Base-by-base conservation (phyloP, 2,797 vertebrate genomes). In the Furcifer pardalis region DNA sequence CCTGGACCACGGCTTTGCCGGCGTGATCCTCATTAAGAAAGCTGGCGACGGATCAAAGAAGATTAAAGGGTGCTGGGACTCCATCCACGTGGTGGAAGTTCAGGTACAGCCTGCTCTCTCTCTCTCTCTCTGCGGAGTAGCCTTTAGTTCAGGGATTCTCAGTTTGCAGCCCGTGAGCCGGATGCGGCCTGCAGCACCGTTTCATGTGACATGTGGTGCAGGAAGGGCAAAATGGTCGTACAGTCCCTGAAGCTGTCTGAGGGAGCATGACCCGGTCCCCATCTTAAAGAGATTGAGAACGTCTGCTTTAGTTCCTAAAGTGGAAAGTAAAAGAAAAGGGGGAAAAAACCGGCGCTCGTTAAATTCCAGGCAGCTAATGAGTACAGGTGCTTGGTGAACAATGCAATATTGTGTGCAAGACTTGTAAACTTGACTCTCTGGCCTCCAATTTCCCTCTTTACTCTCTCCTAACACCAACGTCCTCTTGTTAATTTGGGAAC, bases 31-130 rank as follows among this genome's bases (percentile, higher is more conserved):
- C 92, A 99, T 99, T 92, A 99, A 99, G 95, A 99, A 99, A 94
- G 99, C 98, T 27, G 99, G 99, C 37, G 99, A 99, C 3, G 99
- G 99, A 93, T 99, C 98, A 92, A 99, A 99, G 97, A 99, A 99
- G 96, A 99, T 99, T 94, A 99, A 99, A 91, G 99, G 99, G 85
- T 99, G 99, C 96, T 99, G 99, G 99, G 99, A 99, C 95, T 99
- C 99, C 91, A 99, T 99, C 96, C 99, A 99, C n/a, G 99, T 99
- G 96, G 98, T 99, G 93, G 98, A 99, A 95, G 99, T 99, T 95
- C 99, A 99, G 98, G 98, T 99, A 95, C 77, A 23, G 80, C 88
- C 81, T 49, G 27, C 73, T 85, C 82, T 69, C 83, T 79, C 46
- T 5, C n/a, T 25, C 27, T 63, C 62, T 35, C 42, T n/a, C n/a